Base-by-base conservation (phyloP, 2,113 vertebrate genomes). In the Thamnophis sirtalis region DNA sequence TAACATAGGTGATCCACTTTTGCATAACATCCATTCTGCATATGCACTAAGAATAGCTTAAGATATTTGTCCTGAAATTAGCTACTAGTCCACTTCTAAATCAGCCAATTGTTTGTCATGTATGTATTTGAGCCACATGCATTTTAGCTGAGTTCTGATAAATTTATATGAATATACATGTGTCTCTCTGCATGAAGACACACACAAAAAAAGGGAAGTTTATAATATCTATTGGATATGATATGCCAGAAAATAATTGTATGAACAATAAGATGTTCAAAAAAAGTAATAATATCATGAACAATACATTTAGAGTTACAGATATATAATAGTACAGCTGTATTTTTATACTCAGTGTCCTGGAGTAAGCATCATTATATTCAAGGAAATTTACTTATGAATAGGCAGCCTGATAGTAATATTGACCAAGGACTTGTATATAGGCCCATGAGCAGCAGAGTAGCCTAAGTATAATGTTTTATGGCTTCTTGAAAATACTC, bases 211-310 rank as follows among this genome's bases (percentile, higher is more conserved):
- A 5, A n/a, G 33, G 7, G 7, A 10, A 87, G 6, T n/a, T 48
- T 54, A 9, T 43, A 56, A 85, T 10, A n/a, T 28, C 80, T 89
- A 13, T 84, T 33, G 49, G 50, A 73, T 33, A 54, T 80, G 88
- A 90, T n/a, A 94, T 93, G 92, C 86, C 90, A 91, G 9, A 84
- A 43, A 90, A 19, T 84, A 58, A 89, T 93, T 49, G 38, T 93
- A 86, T 38, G 86, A 95, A 92, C 93, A 90, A 88, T 89, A 96
- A 56, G 26, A 85, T 33, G 49, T 89, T 91, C 1, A 54, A 0
- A 10, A 10, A n/a, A 86, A 48, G 11, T 5, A 33, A 4, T 28
- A 15, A 26, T 60, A 51, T 86, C 60, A 2, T 51, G 48, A 38
- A 38, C n/a, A 8, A 17, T 26, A 92, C 24, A 21, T 1, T 90